These are phyloP conservation scores for Desmophyllum pertusum DNA, from an alignment of 92 coral and sea anemone species.

Conservation along the genomic window DNA sequence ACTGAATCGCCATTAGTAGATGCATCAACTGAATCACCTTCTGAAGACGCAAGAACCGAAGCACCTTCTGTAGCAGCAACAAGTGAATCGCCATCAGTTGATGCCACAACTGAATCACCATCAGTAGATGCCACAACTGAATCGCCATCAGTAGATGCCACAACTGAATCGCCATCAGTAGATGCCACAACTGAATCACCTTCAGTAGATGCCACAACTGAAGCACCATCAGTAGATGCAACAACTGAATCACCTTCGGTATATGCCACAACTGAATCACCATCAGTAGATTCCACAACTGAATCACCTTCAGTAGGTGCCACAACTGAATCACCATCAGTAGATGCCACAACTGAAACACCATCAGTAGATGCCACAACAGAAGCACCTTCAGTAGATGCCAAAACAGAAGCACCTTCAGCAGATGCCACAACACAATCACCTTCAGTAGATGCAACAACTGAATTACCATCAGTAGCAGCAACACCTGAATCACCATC, in stretches of 20 bases:
- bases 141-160: neutral
- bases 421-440: neutral
- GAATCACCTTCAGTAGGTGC: neutral
- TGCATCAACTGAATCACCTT: neutral
- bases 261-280: neutral
- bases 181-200: constrained; percentile 1
- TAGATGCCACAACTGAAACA: neutral
- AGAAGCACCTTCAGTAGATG: constrained; percentile 1
- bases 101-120: neutral
- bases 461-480: neutral
- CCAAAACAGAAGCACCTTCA: neutral
- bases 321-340: neutral
- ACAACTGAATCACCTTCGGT: neutral
- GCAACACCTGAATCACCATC: neutral
- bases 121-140: neutral
- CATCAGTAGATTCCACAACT: neutral
- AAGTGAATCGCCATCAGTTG: neutral
- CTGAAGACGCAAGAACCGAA: neutral
- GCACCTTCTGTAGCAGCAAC: neutral
- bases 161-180: neutral
- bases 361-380: neutral
- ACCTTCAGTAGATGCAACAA: neutral
- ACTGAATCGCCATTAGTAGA: neutral
- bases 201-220: neutral
- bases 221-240: neutral